Base-by-base conservation (phyloP, 2,888 invertebrate genomes). In the Brachyopa scutellaris region DNA sequence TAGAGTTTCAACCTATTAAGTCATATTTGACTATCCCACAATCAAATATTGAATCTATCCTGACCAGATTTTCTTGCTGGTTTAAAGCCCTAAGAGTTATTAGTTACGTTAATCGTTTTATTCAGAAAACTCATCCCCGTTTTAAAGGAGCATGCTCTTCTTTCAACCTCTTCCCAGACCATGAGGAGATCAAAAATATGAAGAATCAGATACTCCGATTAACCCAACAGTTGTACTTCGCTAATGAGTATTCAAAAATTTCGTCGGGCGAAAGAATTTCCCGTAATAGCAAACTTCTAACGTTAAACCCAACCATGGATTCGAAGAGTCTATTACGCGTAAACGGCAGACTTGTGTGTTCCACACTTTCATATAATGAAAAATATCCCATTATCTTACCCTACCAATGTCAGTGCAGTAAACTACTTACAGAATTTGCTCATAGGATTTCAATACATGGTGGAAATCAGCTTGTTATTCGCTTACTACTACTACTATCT, bases 391-490 rank as follows among this genome's bases (percentile, higher is more conserved):
- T 36, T 4, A 40, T 40, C 6, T 19, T 40, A 0, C 40, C 19
- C 17, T 40, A 38, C 7, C 1, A 15, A 1, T 13, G n/a, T 7
- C 2, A 7, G 1, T 0, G 9, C 2, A 7, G 5, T 38, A 1
- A 0, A 38, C 11, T 36, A 5, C n/a, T 21, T 7, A 6, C 13
- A 0, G 1, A 21, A 3, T 57, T n/a, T 38, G 11, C 17, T 4
- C 55, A 57, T 38, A 1, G 5, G 1, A 4, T 57, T 0, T 11
- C 21, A 0, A 29, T 57, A 2, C 42, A 45, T 8, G 61, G 45
- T 31, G 61, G 40, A 9, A 61, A 40, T 13, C 61, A 61, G 21
- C 45, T 61, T 11, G 31, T 47, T 0, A 2, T 61, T 6, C 45
- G 33, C 9, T 11, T 59, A 9, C 0, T 59, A 8, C 31, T 59